Conservation (phyloP, 2,888 invertebrate species). For the Megastigmus dorsalis region DNA sequence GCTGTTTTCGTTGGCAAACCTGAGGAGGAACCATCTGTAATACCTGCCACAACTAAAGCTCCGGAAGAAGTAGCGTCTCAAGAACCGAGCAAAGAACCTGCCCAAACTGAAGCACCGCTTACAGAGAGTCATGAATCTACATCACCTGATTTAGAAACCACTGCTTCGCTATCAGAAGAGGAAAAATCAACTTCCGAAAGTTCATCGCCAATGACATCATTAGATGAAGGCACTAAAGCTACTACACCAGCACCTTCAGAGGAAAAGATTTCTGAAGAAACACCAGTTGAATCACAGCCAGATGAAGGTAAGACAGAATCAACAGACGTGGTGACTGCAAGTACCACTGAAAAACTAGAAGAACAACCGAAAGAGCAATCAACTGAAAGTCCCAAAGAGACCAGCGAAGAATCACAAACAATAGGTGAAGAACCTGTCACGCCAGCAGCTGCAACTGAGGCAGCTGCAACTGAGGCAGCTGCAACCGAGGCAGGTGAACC, state of each 20-base stretch:
- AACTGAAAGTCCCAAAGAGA: constrained; percentile 41
- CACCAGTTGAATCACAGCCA: constrained; percentile 8
- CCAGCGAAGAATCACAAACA: constrained; percentile 35
- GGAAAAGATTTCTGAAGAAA: constrained; percentile 1
- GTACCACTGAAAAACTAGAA: constrained; percentile 37
- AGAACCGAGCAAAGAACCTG: constrained; percentile 46
- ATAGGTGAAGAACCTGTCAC: constrained; percentile 9
- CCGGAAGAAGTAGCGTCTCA: constrained; percentile 22
- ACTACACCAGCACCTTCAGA: constrained; percentile 23
- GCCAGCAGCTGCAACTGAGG: constrained; percentile 11
- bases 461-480: constrained; percentile 17
- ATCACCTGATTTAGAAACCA: not conserved
- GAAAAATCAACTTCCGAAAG: constrained; percentile 61
- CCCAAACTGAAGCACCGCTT: constrained; percentile 42
- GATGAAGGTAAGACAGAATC: constrained; percentile 35
- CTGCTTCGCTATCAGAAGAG: constrained; percentile 52
- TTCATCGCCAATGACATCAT: constrained; percentile 11
- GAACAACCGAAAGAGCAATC: constrained; percentile 37
- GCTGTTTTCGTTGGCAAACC: not conserved
- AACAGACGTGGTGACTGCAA: constrained; percentile 26
- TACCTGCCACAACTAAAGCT: constrained; percentile 14
- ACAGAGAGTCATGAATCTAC: constrained; percentile 33
- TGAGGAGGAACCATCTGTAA: constrained; percentile 41
- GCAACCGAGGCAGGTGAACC: constrained; percentile 32
- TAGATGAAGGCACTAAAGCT: not conserved